These are phyloP conservation scores for Ursus arctos DNA, from an alignment of 2,113 vertebrate species.

Conservation along the genomic window DNA sequence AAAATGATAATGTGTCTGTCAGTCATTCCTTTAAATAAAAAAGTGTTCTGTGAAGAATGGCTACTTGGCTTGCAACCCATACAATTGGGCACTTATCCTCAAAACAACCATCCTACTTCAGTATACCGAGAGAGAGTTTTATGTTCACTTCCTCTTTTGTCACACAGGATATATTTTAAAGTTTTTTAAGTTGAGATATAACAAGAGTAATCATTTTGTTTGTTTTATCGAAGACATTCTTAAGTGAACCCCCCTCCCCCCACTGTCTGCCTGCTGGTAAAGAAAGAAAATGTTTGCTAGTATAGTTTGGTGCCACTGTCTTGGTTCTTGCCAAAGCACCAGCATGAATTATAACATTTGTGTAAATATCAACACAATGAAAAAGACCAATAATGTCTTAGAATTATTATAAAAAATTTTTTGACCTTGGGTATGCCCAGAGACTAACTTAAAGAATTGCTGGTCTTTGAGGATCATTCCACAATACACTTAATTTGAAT, in stretches of 20 bases:
- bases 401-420: background rate
- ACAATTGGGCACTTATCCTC: background rate
- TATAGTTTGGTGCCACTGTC: background rate
- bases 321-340: background rate
- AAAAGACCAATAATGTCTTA: background rate
- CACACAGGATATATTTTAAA: background rate
- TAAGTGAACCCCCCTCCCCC: background rate
- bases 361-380: background rate
- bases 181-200: background rate
- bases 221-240: background rate
- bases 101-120: background rate
- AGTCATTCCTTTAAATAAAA: slow-evolving; percentile 51
- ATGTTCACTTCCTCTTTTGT: background rate
- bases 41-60: slow-evolving; percentile 31
- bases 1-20: slow-evolving; percentile 51
- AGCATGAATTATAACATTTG: background rate
- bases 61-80: background rate
- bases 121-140: background rate
- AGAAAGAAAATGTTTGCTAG: background rate
- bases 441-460: background rate
- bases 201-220: background rate
- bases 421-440: background rate
- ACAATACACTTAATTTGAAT: background rate
- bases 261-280: background rate
- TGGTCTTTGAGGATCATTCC: background rate